Conservation (phyloP, 2,113 vertebrate species). For the Proterorhinus semilunaris region DNA sequence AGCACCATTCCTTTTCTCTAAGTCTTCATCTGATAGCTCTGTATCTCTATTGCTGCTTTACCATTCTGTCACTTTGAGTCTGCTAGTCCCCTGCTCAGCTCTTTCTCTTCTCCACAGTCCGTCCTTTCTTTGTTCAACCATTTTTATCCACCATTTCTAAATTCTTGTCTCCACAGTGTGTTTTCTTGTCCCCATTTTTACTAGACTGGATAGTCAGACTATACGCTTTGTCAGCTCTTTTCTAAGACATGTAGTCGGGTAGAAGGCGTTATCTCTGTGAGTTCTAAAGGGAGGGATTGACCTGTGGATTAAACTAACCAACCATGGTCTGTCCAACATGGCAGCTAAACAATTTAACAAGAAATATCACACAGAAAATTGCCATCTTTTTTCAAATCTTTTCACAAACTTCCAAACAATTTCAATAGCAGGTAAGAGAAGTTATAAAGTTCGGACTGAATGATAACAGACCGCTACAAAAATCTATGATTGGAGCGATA, state of each 20-base stretch:
- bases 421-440: no score
- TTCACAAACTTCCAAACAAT: no score
- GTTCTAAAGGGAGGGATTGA: no score
- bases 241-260: no score
- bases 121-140: slow-evolving; percentile 20
- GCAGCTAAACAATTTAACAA: not conserved
- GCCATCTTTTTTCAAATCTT: not conserved
- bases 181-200: not conserved
- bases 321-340: not conserved
- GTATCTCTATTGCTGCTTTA: slow-evolving; percentile 36
- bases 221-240: no score
- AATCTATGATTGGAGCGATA: no score
- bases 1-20: slow-evolving; percentile 31
- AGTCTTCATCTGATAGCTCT: slow-evolving; percentile 31
- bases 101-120: slow-evolving; percentile 13
- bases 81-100: slow-evolving; percentile 18
- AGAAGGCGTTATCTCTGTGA: no score
- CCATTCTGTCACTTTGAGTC: slow-evolving; percentile 39
- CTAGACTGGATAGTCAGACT: not conserved
- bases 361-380: not conserved
- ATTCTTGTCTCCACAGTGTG: slow-evolving; percentile 7
- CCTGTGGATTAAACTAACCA: no score
- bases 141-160: slow-evolving; percentile 14
- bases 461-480: no score
- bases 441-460: no score